Base-by-base conservation (phyloP, 2,888 invertebrate species). In the Halictus quadricinctus region DNA sequence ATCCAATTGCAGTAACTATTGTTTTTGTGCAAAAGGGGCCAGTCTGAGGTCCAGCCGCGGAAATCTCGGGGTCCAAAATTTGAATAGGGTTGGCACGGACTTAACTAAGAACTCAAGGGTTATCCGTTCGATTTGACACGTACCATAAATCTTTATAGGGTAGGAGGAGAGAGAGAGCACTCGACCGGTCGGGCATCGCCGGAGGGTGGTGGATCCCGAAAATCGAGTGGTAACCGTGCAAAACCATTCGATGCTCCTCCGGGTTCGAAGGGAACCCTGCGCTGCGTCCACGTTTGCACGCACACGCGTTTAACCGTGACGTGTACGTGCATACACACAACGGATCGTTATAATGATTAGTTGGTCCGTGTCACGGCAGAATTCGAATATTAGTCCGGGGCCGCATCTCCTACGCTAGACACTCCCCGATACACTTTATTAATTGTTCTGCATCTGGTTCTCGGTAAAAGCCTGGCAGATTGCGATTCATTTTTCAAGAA, bases 41-140 rank as follows among this genome's bases (percentile, higher is more conserved):
- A 41, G 69, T 0, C 54, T 3, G 3, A 18, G 21, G 41, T 21
- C 36, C 21, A 43, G 41, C 5, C 48, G 50, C 3, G 10, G 36
- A 73, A 50, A 50, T 77, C 43, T 70, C 13, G 2, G 25, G 41
- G 25, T 10, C 13, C 81, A 80, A 88, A 81, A 83, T 84, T 84
- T 29, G 60, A 75, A 13, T 70, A n/a, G 54, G 60, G 43, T 70
- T 12, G 10, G 8, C 46, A n/a, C 29, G 21, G 88, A 88, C 86
- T 90, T 90, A 89, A 92, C 92, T 89, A 91, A 92, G 91, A 92
- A 93, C 92, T 92, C 92, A 92, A 93, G 92, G 93, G 92, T 93
- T 92, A 91, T 89, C 89, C 90, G 86, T 81, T 85, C 91, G 91
- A 92, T 93, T 93, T 90, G 92, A 90, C 91, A 92, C 91, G 92